Conservation (phyloP, 2,888 invertebrate species). For the Ashinkailepas kermadecensis region DNA sequence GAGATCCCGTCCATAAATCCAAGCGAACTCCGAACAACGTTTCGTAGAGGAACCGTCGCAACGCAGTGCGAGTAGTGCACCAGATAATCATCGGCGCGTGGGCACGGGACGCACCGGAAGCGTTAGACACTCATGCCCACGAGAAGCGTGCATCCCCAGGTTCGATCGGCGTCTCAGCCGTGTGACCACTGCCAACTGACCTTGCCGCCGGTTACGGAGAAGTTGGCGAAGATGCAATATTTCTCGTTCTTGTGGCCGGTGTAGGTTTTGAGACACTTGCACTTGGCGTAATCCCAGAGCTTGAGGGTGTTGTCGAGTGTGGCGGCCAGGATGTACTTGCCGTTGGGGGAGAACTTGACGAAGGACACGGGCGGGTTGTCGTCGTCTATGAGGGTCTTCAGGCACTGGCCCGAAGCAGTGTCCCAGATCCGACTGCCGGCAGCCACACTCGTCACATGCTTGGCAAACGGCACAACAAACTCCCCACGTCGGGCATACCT, state of each 20-base stretch:
- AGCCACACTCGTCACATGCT: neutral
- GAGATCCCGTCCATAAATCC: no score
- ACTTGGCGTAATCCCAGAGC: constrained; percentile 98
- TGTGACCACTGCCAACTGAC: constrained; percentile 45
- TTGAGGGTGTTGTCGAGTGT: constrained; percentile 97
- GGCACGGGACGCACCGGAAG: no score
- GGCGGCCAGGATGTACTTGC: constrained; percentile 96
- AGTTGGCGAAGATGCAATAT: constrained; percentile 99
- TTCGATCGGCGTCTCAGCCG: no score
- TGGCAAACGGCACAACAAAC: no score
- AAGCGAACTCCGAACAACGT: no score
- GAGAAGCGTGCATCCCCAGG: no score
- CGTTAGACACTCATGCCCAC: no score
- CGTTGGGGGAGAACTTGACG: constrained; percentile 99
- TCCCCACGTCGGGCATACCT: no score
- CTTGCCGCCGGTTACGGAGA: constrained; percentile 99
- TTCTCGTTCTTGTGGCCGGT: constrained; percentile 98
- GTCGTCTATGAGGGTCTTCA: constrained; percentile 98
- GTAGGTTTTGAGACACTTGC: constrained; percentile 96
- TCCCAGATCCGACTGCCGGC: constrained; percentile 93
- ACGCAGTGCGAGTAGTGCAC: no score
- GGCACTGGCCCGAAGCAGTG: constrained; percentile 95
- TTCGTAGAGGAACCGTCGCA: no score
- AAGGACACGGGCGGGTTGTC: constrained; percentile 99
- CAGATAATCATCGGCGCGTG: no score